Evolutionary conservation across 2,888 invertebrate species (phyloP).

Genomic region (Coelinius sp.): DNA sequence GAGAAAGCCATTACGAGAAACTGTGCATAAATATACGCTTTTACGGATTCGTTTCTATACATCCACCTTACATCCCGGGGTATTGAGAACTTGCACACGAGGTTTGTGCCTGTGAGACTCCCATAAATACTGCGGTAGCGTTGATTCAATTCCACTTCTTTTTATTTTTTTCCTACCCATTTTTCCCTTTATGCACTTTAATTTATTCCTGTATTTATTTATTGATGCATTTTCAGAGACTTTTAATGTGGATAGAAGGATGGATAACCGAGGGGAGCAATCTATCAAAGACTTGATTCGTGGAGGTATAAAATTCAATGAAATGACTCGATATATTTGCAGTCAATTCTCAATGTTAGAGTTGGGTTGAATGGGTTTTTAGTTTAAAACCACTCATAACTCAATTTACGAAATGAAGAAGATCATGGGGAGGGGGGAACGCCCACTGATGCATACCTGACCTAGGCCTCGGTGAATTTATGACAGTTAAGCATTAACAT

Average conservation of each 20-base stretch:
- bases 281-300: neutral
- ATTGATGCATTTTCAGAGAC: neutral
- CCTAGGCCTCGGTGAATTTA: conserved; percentile 10
- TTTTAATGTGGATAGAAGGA: neutral
- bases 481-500: neutral
- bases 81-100: neutral
- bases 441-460: conserved; percentile 19
- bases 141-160: neutral
- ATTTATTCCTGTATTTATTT: neutral
- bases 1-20: conserved; percentile 41
- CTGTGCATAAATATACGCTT: conserved; percentile 33
- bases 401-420: conserved; percentile 10
- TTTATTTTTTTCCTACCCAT: neutral
- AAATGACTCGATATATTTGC: neutral
- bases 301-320: neutral
- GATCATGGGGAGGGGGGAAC: neutral
- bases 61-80: neutral
- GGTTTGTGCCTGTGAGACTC: neutral
- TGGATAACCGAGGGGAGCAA: neutral
- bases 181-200: neutral
- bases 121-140: neutral
- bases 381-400: conserved; percentile 25
- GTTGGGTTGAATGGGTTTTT: conserved; percentile 18
- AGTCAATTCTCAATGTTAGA: neutral
- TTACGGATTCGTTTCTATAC: neutral